Evolutionary conservation across 2,888 invertebrate genomes (phyloP).

Genomic region (Hirtodrosophila histrioides): DNA sequence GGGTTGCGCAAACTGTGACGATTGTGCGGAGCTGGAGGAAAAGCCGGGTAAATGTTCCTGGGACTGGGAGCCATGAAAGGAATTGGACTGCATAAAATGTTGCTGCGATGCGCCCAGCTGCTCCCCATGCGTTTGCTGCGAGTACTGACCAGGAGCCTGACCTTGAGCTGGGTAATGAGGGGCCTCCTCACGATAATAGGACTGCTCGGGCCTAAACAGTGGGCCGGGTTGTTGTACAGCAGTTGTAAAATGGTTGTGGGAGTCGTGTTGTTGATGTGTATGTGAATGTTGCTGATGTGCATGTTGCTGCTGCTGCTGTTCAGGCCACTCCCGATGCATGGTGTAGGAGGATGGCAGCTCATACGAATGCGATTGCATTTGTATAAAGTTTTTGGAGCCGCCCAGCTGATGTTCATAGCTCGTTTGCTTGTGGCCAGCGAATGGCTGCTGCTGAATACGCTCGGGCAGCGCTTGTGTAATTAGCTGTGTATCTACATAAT

Average conservation of each 20-base stretch:
- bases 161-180: background rate
- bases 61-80: background rate
- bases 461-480: constrained; percentile 57
- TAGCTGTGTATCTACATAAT: constrained; percentile 32
- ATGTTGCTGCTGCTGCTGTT: constrained; percentile 9
- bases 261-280: constrained; percentile 1
- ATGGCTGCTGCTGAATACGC: constrained; percentile 44
- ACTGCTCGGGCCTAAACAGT: background rate
- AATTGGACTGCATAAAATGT: constrained; percentile 1
- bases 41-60: background rate
- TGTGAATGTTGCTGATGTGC: constrained; percentile 3
- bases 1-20: constrained; percentile 23
- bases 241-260: background rate
- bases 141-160: constrained; percentile 7
- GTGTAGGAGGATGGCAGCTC: constrained; percentile 52
- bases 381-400: constrained; percentile 32
- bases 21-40: background rate
- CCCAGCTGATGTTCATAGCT: constrained; percentile 15
- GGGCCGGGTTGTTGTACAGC: background rate
- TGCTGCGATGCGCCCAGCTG: background rate
- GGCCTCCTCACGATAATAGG: background rate
- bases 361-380: constrained; percentile 68
- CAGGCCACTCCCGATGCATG: constrained; percentile 33
- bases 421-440: constrained; percentile 8
- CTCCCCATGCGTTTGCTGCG: background rate